Evolutionary conservation across 1,140 invertebrate species (phyloP), one percentile per base, ranked within the genome.

Genomic region (Idris sp.): DNA sequence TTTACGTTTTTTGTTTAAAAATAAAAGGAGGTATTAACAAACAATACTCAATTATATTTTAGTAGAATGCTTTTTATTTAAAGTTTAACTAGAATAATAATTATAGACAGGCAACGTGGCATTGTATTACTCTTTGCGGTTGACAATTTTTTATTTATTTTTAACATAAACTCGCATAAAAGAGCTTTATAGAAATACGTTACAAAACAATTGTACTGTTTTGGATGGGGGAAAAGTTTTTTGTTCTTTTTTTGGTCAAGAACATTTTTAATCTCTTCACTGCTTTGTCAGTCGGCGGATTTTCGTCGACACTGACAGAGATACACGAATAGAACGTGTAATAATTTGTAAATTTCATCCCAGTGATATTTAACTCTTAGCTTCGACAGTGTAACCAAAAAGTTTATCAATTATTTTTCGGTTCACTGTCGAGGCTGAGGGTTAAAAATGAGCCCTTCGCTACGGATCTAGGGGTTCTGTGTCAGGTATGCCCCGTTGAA

Each of bases 401-500:
- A n/a, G n/a, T n/a, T n/a, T n/a, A n/a, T n/a, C n/a, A n/a, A n/a
- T 22, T 22, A 22, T 22, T 6, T 38, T 35, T 49, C 11, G 15
- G n/a, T 46, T 13, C 40, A 2, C 10, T 26, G 9, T 59, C 44
- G 18, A 64, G 22, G 62, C 26, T 48, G 62, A 31, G 38, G 40
- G 19, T 65, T 26, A 59, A n/a, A n/a, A 69, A 62, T 61, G 11
- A 33, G 36, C 59, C 35, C 38, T 65, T 25, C 33, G 67, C 81
- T 90, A 92, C 65, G 89, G 89, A 84, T 91, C 90, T 67, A 92
- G 88, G 64, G 91, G 90, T 73, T 93, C 92, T 71, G 91, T 89
- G 84, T 95, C 94, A 62, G 94, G 94, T 74, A 90, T 92, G 84
- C 94, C 95, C 81, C 94, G 92, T 87, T 96, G 93, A 83, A 93